Conservation (phyloP, 2,797 vertebrate genomes). For the Mormyrus proboscirostris region DNA sequence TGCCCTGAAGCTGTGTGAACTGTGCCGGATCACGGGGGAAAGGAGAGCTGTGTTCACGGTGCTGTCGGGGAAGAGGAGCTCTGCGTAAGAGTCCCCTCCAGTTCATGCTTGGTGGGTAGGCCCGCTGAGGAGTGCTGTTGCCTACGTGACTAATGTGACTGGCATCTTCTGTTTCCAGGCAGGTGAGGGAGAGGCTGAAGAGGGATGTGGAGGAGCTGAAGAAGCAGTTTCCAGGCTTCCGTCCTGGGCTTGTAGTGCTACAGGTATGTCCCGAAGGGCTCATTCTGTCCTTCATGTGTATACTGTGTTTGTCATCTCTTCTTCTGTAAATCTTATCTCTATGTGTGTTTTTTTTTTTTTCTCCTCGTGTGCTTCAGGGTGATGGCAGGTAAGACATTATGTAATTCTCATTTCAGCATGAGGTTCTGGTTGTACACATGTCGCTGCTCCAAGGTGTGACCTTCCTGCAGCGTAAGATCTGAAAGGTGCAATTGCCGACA, state of each 20-base stretch:
- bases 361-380: conserved; percentile 25
- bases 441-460: background rate
- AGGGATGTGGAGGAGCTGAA: conserved; percentile 78
- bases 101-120: background rate
- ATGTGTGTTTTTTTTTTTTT: conserved; percentile 5
- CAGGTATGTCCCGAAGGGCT: conserved; percentile 65
- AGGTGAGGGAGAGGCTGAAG: conserved; percentile 79
- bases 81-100: conserved; percentile 47
- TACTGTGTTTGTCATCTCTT: background rate
- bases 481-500: background rate
- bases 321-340: conserved; percentile 8
- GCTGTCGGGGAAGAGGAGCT: conserved; percentile 55
- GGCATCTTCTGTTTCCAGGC: conserved; percentile 52
- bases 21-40: background rate
- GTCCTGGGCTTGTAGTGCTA: conserved; percentile 84
- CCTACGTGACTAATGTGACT: background rate
- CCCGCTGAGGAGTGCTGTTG: background rate
- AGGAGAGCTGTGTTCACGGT: conserved; percentile 48
- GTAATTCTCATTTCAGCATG: background rate
- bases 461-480: background rate
- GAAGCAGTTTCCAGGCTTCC: conserved; percentile 70
- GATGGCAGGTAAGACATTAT: conserved; percentile 19
- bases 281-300: background rate
- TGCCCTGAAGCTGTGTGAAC: background rate
- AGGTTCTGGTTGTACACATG: background rate